phyloP scores from a whole-genome alignment of 2,113 vertebrate genomes.

The Triplophysa rosa region DNA sequence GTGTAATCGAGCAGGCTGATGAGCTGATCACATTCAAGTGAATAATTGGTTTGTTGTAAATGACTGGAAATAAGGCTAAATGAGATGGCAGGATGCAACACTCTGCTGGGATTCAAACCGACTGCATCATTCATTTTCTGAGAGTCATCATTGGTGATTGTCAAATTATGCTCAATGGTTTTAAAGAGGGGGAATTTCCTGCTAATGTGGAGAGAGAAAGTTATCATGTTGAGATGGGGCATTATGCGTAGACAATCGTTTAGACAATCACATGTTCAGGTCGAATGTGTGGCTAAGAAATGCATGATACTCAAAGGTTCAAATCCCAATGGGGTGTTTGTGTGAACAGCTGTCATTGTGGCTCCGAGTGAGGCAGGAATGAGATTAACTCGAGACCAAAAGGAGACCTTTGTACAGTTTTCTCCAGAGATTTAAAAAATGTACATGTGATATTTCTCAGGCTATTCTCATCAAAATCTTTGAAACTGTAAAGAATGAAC shows the following conservation, averaged over 20 bases:
- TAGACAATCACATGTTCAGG: background rate
- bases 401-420: too few species aligned
- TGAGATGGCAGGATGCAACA: constrained; percentile 36
- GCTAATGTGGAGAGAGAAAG: constrained; percentile 7
- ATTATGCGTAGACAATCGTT: background rate
- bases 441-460: too few species aligned
- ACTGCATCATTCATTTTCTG: constrained; percentile 33
- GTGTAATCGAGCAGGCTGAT: constrained; percentile 40
- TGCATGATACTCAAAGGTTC: too few species aligned
- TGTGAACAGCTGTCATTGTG: too few species aligned
- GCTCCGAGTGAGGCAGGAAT: too few species aligned
- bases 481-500: too few species aligned
- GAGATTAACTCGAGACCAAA: too few species aligned
- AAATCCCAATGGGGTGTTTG: too few species aligned
- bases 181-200: constrained; percentile 17
- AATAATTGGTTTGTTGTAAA: constrained; percentile 41
- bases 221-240: background rate
- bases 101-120: constrained; percentile 24
- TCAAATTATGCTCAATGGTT: constrained; percentile 21
- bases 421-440: too few species aligned
- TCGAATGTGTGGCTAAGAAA: too few species aligned
- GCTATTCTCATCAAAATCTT: too few species aligned
- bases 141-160: constrained; percentile 32
- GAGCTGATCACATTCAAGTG: constrained; percentile 32
- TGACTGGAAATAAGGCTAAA: constrained; percentile 45